Base-by-base conservation (phyloP, 2,888 invertebrate genomes). In the Drosophila recens region DNA sequence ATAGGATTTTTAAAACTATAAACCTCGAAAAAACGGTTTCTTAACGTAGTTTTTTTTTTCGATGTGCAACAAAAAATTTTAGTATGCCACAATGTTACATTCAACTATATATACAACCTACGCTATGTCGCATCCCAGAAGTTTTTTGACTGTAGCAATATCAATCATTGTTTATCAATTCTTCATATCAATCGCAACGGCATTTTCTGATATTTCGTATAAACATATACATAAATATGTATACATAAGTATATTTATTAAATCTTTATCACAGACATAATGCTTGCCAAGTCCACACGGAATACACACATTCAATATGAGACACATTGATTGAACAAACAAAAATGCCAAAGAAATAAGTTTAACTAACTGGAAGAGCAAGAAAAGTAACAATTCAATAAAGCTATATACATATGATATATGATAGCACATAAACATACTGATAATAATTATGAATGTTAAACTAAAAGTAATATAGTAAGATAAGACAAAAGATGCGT, bases 261-360 rank as follows among this genome's bases (percentile, higher is more conserved):
- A 75, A 72, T 83, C 70, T 78, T 69, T 83, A 86, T 90, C 86
- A 86, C 86, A 86, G 90, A 86, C 86, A 87, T 75, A 70, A 89
- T 82, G 90, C 82, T 87, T 89, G 81, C 71, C 69, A 87, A 68
- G 86, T 87, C 88, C 86, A 79, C 72, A 82, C 63, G 83, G 86
- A 79, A 86, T 85, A 77, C 67, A 77, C 66, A 67, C 51, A 67
- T 70, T 65, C 56, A 48, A 58, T 66, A 69, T 80, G 66, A 75
- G 75, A 83, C 80, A 79, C 72, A 83, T 67, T 66, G 43, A 75
- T 63, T 62, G 56, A 67, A 57, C 46, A 78, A 64, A 73, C 45
- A 64, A 79, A 74, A 74, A 86, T 86, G 89, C 83, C 84, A 82
- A 86, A 87, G 48, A 80, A 73, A 62, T 51, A 62, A 56, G 34